Conservation (phyloP, 2,113 vertebrate species). For the Nerophis ophidion region DNA sequence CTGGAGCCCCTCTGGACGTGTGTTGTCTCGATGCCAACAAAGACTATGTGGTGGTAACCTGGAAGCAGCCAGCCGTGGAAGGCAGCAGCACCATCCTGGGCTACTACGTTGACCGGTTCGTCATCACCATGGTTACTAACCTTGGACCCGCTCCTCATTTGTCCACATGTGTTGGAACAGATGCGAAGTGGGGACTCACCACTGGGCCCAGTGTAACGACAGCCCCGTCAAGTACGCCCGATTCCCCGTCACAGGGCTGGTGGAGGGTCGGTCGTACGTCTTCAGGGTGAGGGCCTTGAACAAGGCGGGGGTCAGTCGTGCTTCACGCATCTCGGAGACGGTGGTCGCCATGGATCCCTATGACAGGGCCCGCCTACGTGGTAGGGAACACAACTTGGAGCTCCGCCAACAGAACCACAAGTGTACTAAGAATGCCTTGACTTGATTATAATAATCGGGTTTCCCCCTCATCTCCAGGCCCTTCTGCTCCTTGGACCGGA, state of each 20-base stretch:
- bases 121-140: background rate
- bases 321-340: slow-evolving; percentile 84
- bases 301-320: slow-evolving; percentile 79
- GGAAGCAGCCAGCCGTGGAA: slow-evolving; percentile 95
- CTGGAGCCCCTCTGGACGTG: slow-evolving; percentile 90
- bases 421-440: background rate
- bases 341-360: slow-evolving; percentile 89
- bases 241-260: slow-evolving; percentile 91
- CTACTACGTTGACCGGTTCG: slow-evolving; percentile 92
- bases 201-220: slow-evolving; percentile 96
- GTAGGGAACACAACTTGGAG: slow-evolving; percentile 48
- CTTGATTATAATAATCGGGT: background rate
- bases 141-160: background rate
- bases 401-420: background rate
- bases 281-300: slow-evolving; percentile 93
- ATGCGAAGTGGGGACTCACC: slow-evolving; percentile 87
- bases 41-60: slow-evolving; percentile 95
- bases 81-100: slow-evolving; percentile 88
- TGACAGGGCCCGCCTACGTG: slow-evolving; percentile 85
- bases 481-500: slow-evolving; percentile 94
- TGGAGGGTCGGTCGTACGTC: slow-evolving; percentile 88
- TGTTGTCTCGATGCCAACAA: slow-evolving; percentile 90
- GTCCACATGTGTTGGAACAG: slow-evolving; percentile 54
- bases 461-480: slow-evolving; percentile 71
- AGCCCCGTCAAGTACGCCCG: slow-evolving; percentile 92